Base-by-base conservation (phyloP, 2,888 invertebrate genomes). In the Lasius fuliginosus region DNA sequence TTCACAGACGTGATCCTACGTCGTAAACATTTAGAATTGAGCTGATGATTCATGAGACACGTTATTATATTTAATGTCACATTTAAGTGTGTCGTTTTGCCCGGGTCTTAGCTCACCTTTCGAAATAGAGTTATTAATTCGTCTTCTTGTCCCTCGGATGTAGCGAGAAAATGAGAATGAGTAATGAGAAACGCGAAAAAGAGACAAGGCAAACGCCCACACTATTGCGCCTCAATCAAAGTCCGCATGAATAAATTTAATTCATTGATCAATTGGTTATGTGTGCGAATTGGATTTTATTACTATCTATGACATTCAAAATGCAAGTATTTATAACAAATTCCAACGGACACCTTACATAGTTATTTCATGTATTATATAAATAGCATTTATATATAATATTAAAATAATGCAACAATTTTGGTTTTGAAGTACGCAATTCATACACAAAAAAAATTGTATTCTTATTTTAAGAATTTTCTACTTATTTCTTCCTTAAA, bases 101-200 rank as follows among this genome's bases (percentile, higher is more conserved):
- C 75, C 23, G 53, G 71, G 6, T 74, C 85, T 91, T 91, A 91
- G 88, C 90, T 92, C 92, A 92, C 88, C 91, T 87, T 90, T 88
- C 74, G 76, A 86, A 91, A 92, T 90, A 89, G 65, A 88, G 62
- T 85, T 83, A 84, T 87, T 88, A 89, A 88, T 89, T 89, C 87
- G 76, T 27, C 33, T 77, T 77, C 27, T 76, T 79, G 87, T 73
- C 85, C 82, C 86, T 85, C 76, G 12, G 62, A 11, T 40, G n/a
- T 18, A 40, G 67, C 8, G 40, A 60, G 65, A 82, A 73, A 83
- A 36, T 36, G 36, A 36, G 36, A 36, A 36, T 36, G 36, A 36
- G 5, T 36, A 71, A 83, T 73, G 81, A 84, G 42, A 83, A 85
- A 77, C 64, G 73, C 36, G 18, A 60, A 68, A 36, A 87, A 75